Evolutionary conservation across 1,140 invertebrate genomes (phyloP).

Genomic region (Drosophila funebris): DNA sequence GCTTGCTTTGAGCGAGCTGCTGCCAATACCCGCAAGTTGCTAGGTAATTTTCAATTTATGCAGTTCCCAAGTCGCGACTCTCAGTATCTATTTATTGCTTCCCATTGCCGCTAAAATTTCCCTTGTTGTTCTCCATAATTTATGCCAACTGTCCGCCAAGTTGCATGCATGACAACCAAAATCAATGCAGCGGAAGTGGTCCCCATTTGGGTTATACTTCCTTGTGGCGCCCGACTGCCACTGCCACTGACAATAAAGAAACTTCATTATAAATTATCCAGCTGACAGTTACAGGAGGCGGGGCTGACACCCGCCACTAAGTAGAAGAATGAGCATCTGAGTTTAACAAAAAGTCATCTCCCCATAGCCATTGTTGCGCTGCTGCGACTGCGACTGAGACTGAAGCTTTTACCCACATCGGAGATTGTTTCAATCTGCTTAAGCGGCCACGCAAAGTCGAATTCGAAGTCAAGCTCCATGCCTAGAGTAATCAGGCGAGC

Average conservation of each 20-base stretch:
- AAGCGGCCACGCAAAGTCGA: slow-evolving; percentile 52
- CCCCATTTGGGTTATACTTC: not conserved
- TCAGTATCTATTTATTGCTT: slow-evolving; percentile 48
- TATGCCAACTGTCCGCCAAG: slow-evolving; percentile 55
- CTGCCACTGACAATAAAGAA: slow-evolving; percentile 65
- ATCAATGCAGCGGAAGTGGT: slow-evolving; percentile 72
- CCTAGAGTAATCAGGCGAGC: slow-evolving; percentile 46
- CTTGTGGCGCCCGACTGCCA: slow-evolving; percentile 23
- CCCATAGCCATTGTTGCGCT: slow-evolving; percentile 5
- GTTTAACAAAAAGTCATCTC: slow-evolving; percentile 39
- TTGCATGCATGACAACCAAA: slow-evolving; percentile 60
- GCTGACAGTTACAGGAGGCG: slow-evolving; percentile 57
- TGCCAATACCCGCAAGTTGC: not conserved
- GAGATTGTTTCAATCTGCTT: slow-evolving; percentile 78
- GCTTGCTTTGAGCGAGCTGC: slow-evolving; percentile 46
- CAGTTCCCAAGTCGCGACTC: slow-evolving; percentile 12
- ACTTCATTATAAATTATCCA: slow-evolving; percentile 77
- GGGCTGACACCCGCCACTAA: slow-evolving; percentile 26
- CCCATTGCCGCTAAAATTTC: not conserved
- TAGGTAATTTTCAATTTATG: slow-evolving; percentile 41
- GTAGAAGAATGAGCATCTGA: slow-evolving; percentile 13
- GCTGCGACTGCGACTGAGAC: not conserved
- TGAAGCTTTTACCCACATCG: slow-evolving; percentile 65
- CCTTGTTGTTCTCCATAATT: slow-evolving; percentile 52
- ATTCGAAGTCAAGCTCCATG: slow-evolving; percentile 10